A percentile compares a stretch with the other conserved stretches of the same genome.
phyloP scores from a whole-genome alignment of 1,140 invertebrate genomes.

The Plectrocnemia conspersa region DNA sequence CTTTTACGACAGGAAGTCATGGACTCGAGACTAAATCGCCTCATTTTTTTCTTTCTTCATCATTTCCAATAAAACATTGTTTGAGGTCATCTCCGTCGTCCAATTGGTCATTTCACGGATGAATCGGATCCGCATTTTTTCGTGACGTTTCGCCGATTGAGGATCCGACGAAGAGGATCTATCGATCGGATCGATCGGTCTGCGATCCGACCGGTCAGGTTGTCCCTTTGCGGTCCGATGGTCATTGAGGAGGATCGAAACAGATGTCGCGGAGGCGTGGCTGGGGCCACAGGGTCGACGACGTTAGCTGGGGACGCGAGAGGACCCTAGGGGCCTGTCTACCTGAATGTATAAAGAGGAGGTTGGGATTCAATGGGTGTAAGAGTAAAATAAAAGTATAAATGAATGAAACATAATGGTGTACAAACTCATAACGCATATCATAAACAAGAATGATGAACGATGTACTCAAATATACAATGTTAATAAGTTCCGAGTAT shows the following conservation, averaged over 20 bases:
- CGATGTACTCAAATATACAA: too few relatives aligned
- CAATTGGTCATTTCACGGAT: too few relatives aligned
- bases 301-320: conserved; percentile 8
- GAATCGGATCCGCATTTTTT: too few relatives aligned
- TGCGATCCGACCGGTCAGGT: neutral
- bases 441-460: neutral
- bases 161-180: conserved; percentile 3
- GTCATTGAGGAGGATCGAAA: conserved; percentile 9
- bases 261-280: conserved; percentile 7
- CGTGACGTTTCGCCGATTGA: neutral
- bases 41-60: too few relatives aligned
- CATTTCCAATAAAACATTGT: too few relatives aligned
- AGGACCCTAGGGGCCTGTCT: conserved; percentile 6
- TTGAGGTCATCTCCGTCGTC: too few relatives aligned
- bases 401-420: too few relatives aligned
- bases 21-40: too few relatives aligned
- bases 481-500: too few relatives aligned
- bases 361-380: neutral
- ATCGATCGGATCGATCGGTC: neutral
- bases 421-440: neutral
- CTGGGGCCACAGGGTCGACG: conserved; percentile 8
- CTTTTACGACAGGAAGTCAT: too few relatives aligned
- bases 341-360: conserved; percentile 4
- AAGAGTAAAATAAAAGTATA: too few relatives aligned
- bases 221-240: conserved; percentile 7